Evolutionary conservation across 2,888 invertebrate genomes (phyloP).

Genomic region (Strigamia maritima): DNA sequence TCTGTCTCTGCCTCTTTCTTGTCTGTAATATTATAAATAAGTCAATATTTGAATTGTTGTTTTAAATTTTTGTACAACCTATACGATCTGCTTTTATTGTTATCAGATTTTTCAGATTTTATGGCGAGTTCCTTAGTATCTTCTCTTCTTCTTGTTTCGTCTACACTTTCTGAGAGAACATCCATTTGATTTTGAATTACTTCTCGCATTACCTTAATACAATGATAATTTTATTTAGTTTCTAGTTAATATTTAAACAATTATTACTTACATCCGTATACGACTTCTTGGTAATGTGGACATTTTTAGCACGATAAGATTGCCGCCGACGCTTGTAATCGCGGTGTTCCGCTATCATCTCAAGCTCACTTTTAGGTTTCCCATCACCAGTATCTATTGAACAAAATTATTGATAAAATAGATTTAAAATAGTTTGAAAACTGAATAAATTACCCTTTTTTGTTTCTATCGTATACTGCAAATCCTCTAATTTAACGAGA

Average conservation of each 20-base stretch:
- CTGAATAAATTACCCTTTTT: conserved; percentile 40
- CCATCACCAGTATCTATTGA: not conserved
- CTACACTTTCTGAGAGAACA: not conserved
- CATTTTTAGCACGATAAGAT: conserved; percentile 52
- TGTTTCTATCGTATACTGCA: conserved; percentile 45
- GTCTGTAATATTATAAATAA: not conserved
- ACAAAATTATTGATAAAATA: not conserved
- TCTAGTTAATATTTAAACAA: not conserved
- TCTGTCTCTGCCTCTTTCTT: not conserved
- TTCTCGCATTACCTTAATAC: conserved; percentile 43
- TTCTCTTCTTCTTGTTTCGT: not conserved
- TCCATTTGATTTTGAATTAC: conserved; percentile 44
- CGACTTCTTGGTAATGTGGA: conserved; percentile 52
- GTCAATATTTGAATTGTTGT: not conserved
- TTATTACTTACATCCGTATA: conserved; percentile 50
- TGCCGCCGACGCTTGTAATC: conserved; percentile 51
- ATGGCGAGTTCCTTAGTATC: not conserved
- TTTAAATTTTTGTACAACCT: not conserved
- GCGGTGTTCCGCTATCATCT: conserved; percentile 49
- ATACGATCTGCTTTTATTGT: not conserved
- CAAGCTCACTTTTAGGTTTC: conserved; percentile 45
- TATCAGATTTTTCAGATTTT: not conserved
- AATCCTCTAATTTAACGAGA: conserved; percentile 47
- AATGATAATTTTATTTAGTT: not conserved
- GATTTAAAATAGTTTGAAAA: not conserved